Conservation (phyloP, 1,140 invertebrate species). For the Meloidogyne hapla region DNA sequence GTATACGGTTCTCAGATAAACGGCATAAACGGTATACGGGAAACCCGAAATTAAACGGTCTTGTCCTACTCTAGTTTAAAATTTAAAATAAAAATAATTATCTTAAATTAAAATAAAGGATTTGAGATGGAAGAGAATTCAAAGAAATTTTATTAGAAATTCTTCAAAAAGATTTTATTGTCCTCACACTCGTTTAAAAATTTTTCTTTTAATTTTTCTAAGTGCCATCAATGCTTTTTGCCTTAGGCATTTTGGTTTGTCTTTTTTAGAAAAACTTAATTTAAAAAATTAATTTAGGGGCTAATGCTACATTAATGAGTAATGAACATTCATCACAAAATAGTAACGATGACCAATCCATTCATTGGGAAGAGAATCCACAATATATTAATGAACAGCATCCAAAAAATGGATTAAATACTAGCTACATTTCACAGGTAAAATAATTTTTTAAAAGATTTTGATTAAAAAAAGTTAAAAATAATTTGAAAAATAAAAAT, state of each 20-base stretch:
- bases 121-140: not conserved
- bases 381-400: conserved; percentile 1
- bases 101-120: not conserved
- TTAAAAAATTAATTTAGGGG: not conserved
- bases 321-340: not conserved
- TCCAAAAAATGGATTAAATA: conserved; percentile 23
- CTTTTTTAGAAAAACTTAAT: not conserved
- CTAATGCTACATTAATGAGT: not conserved
- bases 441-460: not conserved
- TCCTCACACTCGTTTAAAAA: not conserved
- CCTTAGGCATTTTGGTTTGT: conserved; percentile 1
- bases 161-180: not conserved
- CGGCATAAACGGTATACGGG: too few species aligned
- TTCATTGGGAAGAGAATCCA: not conserved
- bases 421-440: conserved; percentile 39
- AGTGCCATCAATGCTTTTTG: conserved; percentile 5
- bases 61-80: too few species aligned
- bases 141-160: not conserved
- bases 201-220: not conserved
- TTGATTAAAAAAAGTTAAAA: not conserved
- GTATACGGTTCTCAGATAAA: too few species aligned
- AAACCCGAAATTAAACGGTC: too few species aligned
- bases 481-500: not conserved
- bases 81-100: too few species aligned
- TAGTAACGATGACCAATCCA: not conserved